These are phyloP conservation scores for Magallana ariakensis DNA, from an alignment of 1,140 invertebrate species.

Conservation along the genomic window DNA sequence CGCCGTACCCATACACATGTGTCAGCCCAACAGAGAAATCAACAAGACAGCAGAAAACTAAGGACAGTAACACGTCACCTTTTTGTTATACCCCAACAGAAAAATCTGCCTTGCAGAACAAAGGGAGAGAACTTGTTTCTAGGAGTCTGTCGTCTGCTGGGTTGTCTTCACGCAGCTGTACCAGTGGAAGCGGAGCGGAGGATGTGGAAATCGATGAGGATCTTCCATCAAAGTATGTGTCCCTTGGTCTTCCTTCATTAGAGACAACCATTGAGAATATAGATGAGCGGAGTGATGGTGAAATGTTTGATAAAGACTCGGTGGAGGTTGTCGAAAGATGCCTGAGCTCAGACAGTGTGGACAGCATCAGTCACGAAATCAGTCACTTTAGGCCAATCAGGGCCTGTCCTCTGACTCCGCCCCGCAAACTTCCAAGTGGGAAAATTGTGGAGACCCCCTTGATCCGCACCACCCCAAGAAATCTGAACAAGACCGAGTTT, in stretches of 20 bases:
- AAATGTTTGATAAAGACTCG: constrained; percentile 24
- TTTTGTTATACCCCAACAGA: background rate
- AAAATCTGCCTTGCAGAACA: background rate
- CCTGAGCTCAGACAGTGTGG: constrained; percentile 63
- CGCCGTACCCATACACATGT: constrained; percentile 49
- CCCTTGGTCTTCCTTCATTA: constrained; percentile 6
- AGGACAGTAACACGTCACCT: background rate
- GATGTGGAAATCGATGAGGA: background rate
- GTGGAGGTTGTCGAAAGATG: constrained; percentile 45
- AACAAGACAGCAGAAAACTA: background rate
- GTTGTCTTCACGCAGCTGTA: constrained; percentile 41
- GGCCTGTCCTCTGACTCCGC: constrained; percentile 71
- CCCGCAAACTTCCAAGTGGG: constrained; percentile 64
- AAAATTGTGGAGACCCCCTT: constrained; percentile 66
- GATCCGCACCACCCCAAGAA: constrained; percentile 68
- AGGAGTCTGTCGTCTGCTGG: background rate
- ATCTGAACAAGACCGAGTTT: constrained; percentile 53
- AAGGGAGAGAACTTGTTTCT: background rate
- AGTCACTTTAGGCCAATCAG: constrained; percentile 74
- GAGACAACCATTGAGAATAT: background rate
- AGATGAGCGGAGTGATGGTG: background rate
- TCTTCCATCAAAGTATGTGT: constrained; percentile 2
- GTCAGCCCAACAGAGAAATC: constrained; percentile 50
- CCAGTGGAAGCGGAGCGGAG: background rate
- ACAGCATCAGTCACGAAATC: constrained; percentile 72